Conservation (phyloP, 2,797 vertebrate genomes). For the Gallinago solitaria region DNA sequence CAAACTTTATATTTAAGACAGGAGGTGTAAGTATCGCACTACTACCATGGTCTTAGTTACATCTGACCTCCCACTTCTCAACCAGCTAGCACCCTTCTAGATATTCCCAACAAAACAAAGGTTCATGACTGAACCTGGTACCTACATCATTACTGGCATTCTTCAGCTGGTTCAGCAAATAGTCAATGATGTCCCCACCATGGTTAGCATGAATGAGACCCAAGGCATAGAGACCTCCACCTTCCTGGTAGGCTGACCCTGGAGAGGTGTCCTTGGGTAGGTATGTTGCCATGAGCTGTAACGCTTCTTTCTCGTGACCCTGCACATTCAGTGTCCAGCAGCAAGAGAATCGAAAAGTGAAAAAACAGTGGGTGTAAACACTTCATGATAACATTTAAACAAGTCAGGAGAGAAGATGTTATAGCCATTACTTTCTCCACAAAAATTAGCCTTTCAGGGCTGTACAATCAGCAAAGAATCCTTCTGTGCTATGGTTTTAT, state of each 20-base stretch:
- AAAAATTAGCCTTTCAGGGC: background rate
- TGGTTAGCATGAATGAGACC: conserved; percentile 99
- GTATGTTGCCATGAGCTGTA: conserved; percentile 98
- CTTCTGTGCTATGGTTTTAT: background rate
- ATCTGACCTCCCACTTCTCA: background rate
- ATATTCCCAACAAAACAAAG: background rate
- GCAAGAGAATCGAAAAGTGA: background rate
- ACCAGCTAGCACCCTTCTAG: background rate
- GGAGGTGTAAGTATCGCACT: background rate
- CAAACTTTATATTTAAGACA: background rate
- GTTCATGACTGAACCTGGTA: background rate
- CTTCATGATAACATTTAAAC: background rate
- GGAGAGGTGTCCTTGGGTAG: conserved; percentile 98
- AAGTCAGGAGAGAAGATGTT: background rate
- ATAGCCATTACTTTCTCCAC: background rate
- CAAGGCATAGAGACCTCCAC: conserved; percentile 94
- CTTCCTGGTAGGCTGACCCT: conserved; percentile 98
- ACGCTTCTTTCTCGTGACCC: conserved; percentile 98
- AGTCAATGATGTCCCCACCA: conserved; percentile 98
- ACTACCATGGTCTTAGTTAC: background rate
- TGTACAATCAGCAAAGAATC: background rate
- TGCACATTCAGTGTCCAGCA: conserved; percentile 60
- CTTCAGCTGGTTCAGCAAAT: conserved; percentile 96
- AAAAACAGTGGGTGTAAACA: background rate
- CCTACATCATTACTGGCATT: conserved; percentile 97